These are phyloP conservation scores for Cacatua alba DNA, from an alignment of 2,113 vertebrate genomes.

Conservation along the genomic window DNA sequence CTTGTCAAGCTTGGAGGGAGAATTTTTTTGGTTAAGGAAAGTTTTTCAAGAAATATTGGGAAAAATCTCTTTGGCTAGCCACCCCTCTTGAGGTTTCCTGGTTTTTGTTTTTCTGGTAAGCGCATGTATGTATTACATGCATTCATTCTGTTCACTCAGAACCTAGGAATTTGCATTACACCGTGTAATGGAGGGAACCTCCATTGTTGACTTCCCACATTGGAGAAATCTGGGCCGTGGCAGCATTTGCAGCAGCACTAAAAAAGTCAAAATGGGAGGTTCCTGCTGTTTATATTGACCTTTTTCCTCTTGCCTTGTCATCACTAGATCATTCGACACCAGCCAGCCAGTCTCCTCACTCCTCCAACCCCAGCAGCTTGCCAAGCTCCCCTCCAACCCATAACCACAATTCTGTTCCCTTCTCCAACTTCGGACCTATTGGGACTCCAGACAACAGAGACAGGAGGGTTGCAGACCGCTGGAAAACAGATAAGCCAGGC, in stretches of 20 bases:
- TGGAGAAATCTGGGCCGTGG: background rate
- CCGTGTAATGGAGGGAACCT: background rate
- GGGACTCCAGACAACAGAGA: constrained; percentile 95
- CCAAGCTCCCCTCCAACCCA: constrained; percentile 97
- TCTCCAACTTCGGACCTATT: constrained; percentile 97
- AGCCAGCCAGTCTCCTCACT: constrained; percentile 98
- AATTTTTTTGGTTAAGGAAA: background rate
- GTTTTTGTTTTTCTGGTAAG: background rate
- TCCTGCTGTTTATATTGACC: background rate
- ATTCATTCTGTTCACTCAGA: background rate
- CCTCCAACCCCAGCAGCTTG: constrained; percentile 97
- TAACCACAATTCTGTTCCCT: constrained; percentile 89
- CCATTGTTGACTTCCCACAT: background rate
- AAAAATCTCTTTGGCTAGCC: background rate
- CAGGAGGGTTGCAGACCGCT: constrained; percentile 88
- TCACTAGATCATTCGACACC: constrained; percentile 95
- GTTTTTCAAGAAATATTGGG: background rate
- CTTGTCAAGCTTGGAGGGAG: background rate
- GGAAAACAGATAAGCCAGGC: constrained; percentile 96
- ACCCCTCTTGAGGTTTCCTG: background rate
- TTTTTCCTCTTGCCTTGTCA: constrained; percentile 13
- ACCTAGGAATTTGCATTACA: background rate
- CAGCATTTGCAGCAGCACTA: background rate
- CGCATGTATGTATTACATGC: background rate
- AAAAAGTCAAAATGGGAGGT: background rate